Evolutionary conservation across 2,113 vertebrate genomes (phyloP), one percentile per base, ranked within the genome.

Genomic region (Pseudopodoces humilis): DNA sequence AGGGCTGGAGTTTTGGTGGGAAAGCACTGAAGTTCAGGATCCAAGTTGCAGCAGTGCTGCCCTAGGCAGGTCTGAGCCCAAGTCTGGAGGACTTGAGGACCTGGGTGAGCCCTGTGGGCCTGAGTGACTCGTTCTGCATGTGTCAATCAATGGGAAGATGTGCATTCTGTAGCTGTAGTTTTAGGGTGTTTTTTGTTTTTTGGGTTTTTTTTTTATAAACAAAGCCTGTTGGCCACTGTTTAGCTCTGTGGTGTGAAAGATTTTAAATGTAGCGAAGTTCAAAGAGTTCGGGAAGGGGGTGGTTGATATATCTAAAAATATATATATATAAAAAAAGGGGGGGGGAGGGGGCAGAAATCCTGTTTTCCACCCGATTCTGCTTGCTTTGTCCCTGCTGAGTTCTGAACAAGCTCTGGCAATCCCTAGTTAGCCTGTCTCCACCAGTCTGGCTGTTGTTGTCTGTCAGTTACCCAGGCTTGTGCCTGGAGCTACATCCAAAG

Each of bases 121-220:
- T 92, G 97, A 96, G 96, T 80, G 96, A 97, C 81, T 94, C 27
- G 49, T 98, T 97, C 98, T 98, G 99, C 99, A 99, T 98, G 98
- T 99, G 98, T 99, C 99, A 99, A 99, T 99, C 99, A 99, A 98
- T 98, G 99, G 99, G 99, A 98, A 97, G 97, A 98, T 98, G 99
- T 99, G 99, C 99, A 99, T 98, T 99, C 98, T 98, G 97, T 98
- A 99, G 98, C 90, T 98, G 95, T 99, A 99, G 98, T 96, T 98
- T 94, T 97, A 94, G 93, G 94, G 88, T 97, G 94, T 97, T 98
- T 98, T 88, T 75, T 46, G n/a, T 19, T 30, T 97, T 96, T 65
- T 28, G 10, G 7, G 27, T 0, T 31, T 49, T 31, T 24, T 39
- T 83, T 91, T 88, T 79, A 92, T 96, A 91, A 96, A 95, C 90